Percentiles rank a stretch among this genome's conserved stretches.
Conservation (phyloP, 2,113 vertebrate genomes). For the Noctilio leporinus region DNA sequence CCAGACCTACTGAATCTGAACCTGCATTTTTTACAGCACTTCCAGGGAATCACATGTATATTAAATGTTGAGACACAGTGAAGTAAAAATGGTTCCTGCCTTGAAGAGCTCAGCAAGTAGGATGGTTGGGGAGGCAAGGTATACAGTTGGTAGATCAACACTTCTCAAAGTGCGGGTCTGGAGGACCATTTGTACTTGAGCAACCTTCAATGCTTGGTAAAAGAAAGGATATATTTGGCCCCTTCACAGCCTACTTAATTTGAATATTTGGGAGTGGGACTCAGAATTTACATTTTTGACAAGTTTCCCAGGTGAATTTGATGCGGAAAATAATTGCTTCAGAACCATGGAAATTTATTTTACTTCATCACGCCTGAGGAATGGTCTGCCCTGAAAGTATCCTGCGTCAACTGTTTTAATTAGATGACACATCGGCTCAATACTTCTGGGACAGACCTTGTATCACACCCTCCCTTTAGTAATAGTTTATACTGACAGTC, state of each 20-base stretch:
- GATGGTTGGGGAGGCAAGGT: neutral
- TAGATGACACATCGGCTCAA: no score
- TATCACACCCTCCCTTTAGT: neutral
- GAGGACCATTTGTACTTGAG: neutral
- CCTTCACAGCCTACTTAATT: neutral
- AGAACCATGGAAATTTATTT: neutral
- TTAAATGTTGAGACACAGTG: neutral
- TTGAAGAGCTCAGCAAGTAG: neutral
- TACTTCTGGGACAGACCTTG: no score
- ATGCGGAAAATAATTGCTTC: neutral
- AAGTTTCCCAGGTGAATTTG: neutral
- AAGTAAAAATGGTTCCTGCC: neutral
- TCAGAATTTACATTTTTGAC: neutral
- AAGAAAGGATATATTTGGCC: neutral
- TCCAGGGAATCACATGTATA: neutral
- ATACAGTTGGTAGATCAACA: neutral
- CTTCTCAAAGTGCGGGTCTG: neutral
- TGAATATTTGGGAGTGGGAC: neutral
- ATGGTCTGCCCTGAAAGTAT: no score
- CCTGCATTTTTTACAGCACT: neutral
- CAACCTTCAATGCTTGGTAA: neutral
- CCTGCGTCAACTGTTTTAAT: no score
- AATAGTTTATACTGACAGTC: neutral
- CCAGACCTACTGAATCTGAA: neutral
- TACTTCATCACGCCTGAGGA: neutral